phyloP scores from a whole-genome alignment of 2,797 vertebrate genomes.

The Esox masquinongy region DNA sequence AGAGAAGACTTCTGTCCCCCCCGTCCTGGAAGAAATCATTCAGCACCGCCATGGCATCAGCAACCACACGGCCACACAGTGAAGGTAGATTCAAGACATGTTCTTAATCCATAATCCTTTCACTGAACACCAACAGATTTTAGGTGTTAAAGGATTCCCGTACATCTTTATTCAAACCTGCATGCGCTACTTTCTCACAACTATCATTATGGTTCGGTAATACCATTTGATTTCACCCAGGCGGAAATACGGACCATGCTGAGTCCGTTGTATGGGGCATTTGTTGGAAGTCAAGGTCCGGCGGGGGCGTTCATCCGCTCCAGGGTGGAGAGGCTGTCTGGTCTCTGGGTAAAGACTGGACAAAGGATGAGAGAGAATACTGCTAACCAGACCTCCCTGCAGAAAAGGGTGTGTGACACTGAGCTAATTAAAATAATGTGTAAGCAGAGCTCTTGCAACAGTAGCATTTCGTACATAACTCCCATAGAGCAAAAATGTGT shows the following conservation, averaged over 20 bases:
- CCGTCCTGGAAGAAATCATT: constrained; percentile 47
- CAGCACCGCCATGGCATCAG: constrained; percentile 57
- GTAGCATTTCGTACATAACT: no score
- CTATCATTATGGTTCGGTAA: no score
- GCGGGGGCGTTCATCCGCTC: constrained; percentile 66
- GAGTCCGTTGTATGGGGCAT: constrained; percentile 48
- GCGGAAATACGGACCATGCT: constrained; percentile 54
- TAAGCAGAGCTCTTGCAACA: no score
- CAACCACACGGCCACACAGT: constrained; percentile 27
- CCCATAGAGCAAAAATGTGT: no score
- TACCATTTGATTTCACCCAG: constrained; percentile 39
- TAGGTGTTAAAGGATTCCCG: no score
- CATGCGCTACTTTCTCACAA: not conserved
- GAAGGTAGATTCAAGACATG: constrained; percentile 48
- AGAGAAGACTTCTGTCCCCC: constrained; percentile 72
- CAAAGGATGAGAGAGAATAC: constrained; percentile 47
- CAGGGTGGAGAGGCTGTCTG: constrained; percentile 69
- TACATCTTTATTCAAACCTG: not conserved
- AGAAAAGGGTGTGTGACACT: constrained; percentile 57
- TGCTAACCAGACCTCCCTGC: constrained; percentile 34
- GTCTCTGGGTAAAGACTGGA: constrained; percentile 61
- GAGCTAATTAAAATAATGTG: not conserved
- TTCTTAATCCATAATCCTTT: no score
- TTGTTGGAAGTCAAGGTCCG: constrained; percentile 55
- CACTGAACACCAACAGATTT: no score